These are phyloP conservation scores for Ctena decussata DNA, from an alignment of 2,888 invertebrate species.

Conservation along the genomic window DNA sequence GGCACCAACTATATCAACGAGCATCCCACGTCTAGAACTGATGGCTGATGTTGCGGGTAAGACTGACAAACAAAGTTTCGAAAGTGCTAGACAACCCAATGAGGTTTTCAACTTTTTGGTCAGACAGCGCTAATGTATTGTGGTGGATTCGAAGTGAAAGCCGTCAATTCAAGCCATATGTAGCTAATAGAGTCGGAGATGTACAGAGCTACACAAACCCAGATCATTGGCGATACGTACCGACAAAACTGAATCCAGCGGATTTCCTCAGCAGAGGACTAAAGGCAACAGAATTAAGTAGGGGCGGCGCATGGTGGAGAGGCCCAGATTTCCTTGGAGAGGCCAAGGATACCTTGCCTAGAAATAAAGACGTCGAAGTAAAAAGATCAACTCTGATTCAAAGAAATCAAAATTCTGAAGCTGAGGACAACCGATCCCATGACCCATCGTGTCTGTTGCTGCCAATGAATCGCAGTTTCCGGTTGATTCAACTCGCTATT, in stretches of 20 bases:
- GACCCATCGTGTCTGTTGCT: neutral
- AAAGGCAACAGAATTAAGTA: neutral
- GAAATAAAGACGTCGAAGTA: neutral
- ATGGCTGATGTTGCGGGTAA: conserved; percentile 39
- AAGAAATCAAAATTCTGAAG: neutral
- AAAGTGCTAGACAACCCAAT: conserved; percentile 14
- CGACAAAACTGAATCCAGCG: too few relatives aligned
- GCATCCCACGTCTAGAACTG: conserved; percentile 52
- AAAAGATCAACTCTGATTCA: neutral
- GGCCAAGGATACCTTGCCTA: neutral
- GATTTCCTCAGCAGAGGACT: neutral
- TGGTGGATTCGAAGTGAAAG: conserved; percentile 34
- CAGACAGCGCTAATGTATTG: conserved; percentile 39
- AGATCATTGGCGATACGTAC: conserved; percentile 13
- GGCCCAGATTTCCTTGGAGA: conserved; percentile 16
- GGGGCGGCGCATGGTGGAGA: conserved; percentile 5
- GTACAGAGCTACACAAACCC: conserved; percentile 32
- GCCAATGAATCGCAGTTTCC: neutral
- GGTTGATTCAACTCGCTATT: neutral
- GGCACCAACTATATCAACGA: conserved; percentile 41
- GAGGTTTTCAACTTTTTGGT: conserved; percentile 18
- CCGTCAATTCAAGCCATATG: conserved; percentile 50
- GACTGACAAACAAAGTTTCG: conserved; percentile 6
- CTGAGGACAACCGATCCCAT: neutral
- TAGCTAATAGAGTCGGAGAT: conserved; percentile 54